Base-by-base conservation (phyloP, 2,888 invertebrate genomes). In the Dynastes hyllus region DNA sequence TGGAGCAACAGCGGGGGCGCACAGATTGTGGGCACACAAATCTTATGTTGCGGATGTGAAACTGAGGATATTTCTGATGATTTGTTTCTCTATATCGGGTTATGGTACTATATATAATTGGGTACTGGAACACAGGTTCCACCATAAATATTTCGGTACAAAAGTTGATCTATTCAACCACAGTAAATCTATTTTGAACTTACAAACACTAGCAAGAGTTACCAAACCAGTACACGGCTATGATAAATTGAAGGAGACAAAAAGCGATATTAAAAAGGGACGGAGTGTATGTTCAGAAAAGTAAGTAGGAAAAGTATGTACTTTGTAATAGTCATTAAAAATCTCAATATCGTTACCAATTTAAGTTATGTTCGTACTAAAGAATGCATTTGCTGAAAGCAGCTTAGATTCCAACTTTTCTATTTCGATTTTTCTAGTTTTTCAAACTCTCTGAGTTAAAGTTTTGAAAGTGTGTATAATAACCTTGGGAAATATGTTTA, bases 11-110 rank as follows among this genome's bases (percentile, higher is more conserved):
- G 95, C 96, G 1, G 98, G 98, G 0, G 95, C 97, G 0, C 99
- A 99, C 88, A 91, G 98, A 82, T 90, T 98, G 51, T 99, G 98
- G 98, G 94, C 98, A 0, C 99, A 99, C 88, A 90, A 91, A 70
- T 91, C 95, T 0, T 99, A 96, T 88, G 93, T 93, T 85, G 98
- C 98, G 0, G 92, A 90, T 79, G 90, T 91, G 2, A 91, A 93
- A 1, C 88, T 98, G 0, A 92, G 93, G 83, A 87, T 96, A n/a
- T 90, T 95, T 29, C 91, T 99, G 0, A 94, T 95, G 91, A 80
- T 97, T 2, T 94, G 94, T 82, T 96, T 98, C 86, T 96, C 96
- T 0, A 87, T 97, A 79, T 94, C 95, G n/a, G 96, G 97, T 81
- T 95, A 96, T 95, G 96, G 97, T 80, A 90, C 94, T 13, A 93